Evolutionary conservation across 2,888 invertebrate species (phyloP), one percentile per base, ranked within the genome.

Genomic region (Lingula anatina): DNA sequence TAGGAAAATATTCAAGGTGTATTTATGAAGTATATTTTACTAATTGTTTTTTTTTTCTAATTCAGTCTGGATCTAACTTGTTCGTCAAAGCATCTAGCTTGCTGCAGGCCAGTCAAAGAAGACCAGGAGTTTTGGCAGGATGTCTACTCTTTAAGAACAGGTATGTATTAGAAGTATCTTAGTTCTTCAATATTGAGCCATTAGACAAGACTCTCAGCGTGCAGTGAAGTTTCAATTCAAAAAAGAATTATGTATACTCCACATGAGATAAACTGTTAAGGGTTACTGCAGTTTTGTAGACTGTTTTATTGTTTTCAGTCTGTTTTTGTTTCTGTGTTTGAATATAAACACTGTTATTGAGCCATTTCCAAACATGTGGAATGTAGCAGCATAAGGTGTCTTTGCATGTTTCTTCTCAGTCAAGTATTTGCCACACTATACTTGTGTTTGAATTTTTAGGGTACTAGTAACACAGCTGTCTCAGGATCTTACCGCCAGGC

Each of bases 41-140:
- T n/a, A n/a, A n/a, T n/a, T n/a, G n/a, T n/a, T n/a, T n/a, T n/a
- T n/a, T n/a, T n/a, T n/a, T n/a, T n/a, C n/a, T n/a, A n/a, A n/a
- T n/a, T n/a, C 79, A 91, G 90, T 90, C 88, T 75, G 89, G 88
- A 28, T 88, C 88, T 63, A 88, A 87, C 59, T 85, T 92, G 54
- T 92, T 88, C 75, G 82, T 91, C 75, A 89, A 90, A 79, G 87
- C 91, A 1, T 86, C 89, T 78, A 88, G 91, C 74, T 84, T 91
- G 50, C 78, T 94, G 54, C 89, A 92, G 66, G 85, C 86, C 60
- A 90, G 90, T 69, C 87, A 90, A 71, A 85, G 85, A 70, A 85
- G 84, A 47, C 83, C 83, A 60, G 87, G 88, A 28, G 87, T 92
- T 31, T 78, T 91, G 39, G 92, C 90, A 5, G 94, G 94, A 46